phyloP scores from a whole-genome alignment of 2,113 vertebrate species.

The Symphodus melops region DNA sequence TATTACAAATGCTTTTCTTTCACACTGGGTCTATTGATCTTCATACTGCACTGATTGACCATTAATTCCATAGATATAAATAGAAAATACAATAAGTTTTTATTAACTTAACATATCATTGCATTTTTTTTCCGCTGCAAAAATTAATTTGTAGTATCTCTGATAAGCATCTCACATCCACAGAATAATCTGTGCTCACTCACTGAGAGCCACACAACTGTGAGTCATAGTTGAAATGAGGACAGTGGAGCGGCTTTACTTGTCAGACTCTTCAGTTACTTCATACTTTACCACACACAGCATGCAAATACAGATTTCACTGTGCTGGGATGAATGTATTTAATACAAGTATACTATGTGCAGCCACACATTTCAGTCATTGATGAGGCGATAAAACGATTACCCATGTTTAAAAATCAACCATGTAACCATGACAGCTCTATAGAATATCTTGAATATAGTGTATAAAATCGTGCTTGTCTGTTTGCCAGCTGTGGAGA shows the following conservation, averaged over 20 bases:
- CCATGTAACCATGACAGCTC: not conserved
- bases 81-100: not conserved
- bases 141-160: constrained; percentile 38
- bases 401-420: not conserved
- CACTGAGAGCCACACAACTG: constrained; percentile 42
- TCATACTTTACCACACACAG: constrained; percentile 36
- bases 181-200: constrained; percentile 53
- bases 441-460: no score
- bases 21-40: constrained; percentile 6
- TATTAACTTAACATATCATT: not conserved
- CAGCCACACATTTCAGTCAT: constrained; percentile 9
- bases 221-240: constrained; percentile 74
- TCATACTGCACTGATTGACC: constrained; percentile 2
- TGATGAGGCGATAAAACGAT: not conserved
- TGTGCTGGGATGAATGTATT: constrained; percentile 15
- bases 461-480: not conserved
- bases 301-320: constrained; percentile 30
- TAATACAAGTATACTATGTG: constrained; percentile 9
- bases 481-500: not conserved
- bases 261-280: constrained; percentile 54
- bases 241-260: constrained; percentile 58
- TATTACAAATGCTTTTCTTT: constrained; percentile 5
- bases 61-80: not conserved
- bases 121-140: not conserved
- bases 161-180: constrained; percentile 56